These are phyloP conservation scores for Caenorhabditis sp. DNA, from an alignment of 2,888 invertebrate species.

Conservation along the genomic window DNA sequence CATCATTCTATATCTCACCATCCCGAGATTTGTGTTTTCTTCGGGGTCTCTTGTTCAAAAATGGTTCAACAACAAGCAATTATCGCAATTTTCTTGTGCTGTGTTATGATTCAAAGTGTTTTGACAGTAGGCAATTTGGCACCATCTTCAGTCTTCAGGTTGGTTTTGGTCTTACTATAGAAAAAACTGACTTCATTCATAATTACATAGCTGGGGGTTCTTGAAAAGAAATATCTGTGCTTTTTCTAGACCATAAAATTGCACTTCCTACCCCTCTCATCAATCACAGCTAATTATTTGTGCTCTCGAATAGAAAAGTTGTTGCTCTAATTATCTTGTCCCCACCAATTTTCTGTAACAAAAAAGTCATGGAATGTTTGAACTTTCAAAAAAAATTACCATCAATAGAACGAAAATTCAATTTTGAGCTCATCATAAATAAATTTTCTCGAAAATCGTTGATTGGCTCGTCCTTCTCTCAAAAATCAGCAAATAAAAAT, in stretches of 20 bases:
- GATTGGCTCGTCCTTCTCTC: background rate
- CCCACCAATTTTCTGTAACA: too few species aligned
- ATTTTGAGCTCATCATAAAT: background rate
- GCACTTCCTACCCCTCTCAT: too few species aligned
- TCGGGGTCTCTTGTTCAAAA: background rate
- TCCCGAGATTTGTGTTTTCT: background rate
- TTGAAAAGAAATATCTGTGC: too few species aligned
- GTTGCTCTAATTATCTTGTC: too few species aligned
- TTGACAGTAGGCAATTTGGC: background rate
- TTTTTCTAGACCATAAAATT: too few species aligned
- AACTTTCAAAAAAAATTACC: too few species aligned
- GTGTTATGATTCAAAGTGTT: background rate
- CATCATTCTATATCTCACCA: background rate
- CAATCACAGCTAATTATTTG: too few species aligned
- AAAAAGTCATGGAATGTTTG: too few species aligned
- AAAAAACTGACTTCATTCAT: too few species aligned
- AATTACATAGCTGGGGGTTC: too few species aligned
- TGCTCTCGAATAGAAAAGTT: too few species aligned
- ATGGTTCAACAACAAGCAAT: background rate
- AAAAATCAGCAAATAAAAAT: background rate
- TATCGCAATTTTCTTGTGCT: background rate
- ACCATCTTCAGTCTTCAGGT: background rate
- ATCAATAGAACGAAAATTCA: background rate
- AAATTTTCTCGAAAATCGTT: background rate
- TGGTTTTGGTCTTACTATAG: background rate